A percentile compares a stretch with the other conserved stretches of the same genome.
Conservation (phyloP, 2,888 invertebrate genomes). For the Onthophagus sagittarius region DNA sequence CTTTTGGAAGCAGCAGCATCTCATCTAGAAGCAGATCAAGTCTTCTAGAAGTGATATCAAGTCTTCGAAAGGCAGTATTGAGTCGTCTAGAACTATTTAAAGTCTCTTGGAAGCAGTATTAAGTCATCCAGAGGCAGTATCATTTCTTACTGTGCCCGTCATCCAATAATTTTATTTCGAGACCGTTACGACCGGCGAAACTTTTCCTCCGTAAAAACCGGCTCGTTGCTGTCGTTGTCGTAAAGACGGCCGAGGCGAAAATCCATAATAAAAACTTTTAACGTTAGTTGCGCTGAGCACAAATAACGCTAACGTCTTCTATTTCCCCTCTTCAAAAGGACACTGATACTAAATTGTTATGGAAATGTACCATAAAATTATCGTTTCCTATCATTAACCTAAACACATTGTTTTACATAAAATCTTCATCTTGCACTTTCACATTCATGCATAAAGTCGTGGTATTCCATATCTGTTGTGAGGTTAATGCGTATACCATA, state of each 20-base stretch:
- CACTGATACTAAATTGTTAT: not conserved
- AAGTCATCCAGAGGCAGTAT: no score
- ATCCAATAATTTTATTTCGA: not conserved
- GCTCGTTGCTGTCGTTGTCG: not conserved
- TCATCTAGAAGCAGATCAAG: no score
- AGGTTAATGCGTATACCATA: no score
- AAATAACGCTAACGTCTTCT: not conserved
- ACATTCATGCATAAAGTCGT: no score
- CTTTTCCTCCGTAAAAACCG: not conserved
- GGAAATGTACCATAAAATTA: not conserved
- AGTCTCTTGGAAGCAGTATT: no score
- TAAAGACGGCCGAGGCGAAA: not conserved
- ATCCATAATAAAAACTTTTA: not conserved
- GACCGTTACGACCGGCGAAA: not conserved
- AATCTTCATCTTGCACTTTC: no score
- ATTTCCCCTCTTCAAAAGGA: not conserved
- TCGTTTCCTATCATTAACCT: not conserved
- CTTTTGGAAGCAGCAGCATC: no score
- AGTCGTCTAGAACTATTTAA: no score
- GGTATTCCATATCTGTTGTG: no score
- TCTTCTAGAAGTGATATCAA: no score
- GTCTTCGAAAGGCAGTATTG: no score
- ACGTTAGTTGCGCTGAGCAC: not conserved
- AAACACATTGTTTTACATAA: no score
- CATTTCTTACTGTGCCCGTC: not conserved